A percentile compares a stretch with the other conserved stretches of the same genome.
Conservation (phyloP, 2,113 vertebrate genomes). For the Henicopernis longicauda region DNA sequence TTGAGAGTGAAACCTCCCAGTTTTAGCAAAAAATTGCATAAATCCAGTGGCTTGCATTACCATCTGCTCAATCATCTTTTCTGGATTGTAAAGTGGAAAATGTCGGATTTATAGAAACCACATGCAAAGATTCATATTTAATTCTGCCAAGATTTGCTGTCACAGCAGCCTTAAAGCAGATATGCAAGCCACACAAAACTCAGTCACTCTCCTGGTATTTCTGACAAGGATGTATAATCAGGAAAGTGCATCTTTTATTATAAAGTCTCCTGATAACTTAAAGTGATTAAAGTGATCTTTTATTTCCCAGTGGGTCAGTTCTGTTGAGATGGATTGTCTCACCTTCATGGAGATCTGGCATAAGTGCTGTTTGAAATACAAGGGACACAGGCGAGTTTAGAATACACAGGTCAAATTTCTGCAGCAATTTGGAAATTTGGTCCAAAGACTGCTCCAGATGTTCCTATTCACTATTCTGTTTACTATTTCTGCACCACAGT, state of each 20-base stretch:
- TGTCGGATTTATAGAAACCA: constrained; percentile 60
- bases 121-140: constrained; percentile 65
- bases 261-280: not conserved
- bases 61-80: constrained; percentile 68
- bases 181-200: constrained; percentile 45
- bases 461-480: not conserved
- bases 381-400: not conserved
- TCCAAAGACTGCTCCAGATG: constrained; percentile 9
- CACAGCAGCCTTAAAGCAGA: constrained; percentile 59
- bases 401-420: not conserved
- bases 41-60: constrained; percentile 61
- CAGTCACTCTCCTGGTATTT: constrained; percentile 39
- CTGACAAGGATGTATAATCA: constrained; percentile 25
- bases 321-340: not conserved
- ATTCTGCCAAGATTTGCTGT: constrained; percentile 66
- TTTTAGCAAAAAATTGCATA: constrained; percentile 55
- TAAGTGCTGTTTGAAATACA: not conserved
- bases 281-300: constrained; percentile 25
- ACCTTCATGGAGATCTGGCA: not conserved
- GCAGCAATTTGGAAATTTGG: not conserved
- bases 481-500: not conserved
- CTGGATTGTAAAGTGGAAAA: constrained; percentile 67
- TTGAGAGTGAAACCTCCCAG: constrained; percentile 16
- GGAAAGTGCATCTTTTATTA: constrained; percentile 16
- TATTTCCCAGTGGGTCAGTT: not conserved